A percentile compares a stretch with the other conserved stretches of the same genome.
phyloP scores from a whole-genome alignment of 2,113 vertebrate genomes.

The Phoenicopterus ruber region DNA sequence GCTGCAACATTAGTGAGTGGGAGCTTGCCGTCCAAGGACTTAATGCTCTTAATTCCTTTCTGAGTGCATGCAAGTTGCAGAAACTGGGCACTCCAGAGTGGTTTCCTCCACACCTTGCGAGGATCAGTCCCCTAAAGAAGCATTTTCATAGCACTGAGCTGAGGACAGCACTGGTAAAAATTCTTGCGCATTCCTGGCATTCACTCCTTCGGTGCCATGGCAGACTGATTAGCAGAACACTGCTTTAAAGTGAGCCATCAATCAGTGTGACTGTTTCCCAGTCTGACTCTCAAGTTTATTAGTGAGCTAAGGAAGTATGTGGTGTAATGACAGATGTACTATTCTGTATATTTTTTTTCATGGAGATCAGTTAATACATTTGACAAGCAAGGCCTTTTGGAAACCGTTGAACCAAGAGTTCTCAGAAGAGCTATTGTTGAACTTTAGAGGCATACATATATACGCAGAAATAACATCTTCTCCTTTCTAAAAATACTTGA shows the following conservation, averaged over 20 bases:
- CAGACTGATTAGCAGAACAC: background rate
- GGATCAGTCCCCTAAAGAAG: background rate
- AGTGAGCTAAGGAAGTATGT: background rate
- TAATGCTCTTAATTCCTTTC: background rate
- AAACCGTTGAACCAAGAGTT: background rate
- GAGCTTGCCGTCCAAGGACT: background rate
- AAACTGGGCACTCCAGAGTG: background rate
- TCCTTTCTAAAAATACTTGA: background rate
- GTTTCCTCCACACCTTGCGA: background rate
- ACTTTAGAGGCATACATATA: background rate
- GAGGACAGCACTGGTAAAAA: background rate
- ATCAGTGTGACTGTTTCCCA: background rate
- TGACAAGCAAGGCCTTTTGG: background rate
- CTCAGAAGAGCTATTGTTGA: background rate
- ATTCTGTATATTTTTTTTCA: background rate
- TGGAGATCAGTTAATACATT: background rate
- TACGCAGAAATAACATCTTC: background rate
- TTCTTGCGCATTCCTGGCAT: slow-evolving; percentile 9
- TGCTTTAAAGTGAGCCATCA: slow-evolving; percentile 32
- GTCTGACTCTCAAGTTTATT: background rate
- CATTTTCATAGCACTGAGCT: background rate
- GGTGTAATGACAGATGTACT: background rate
- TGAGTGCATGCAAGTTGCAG: background rate
- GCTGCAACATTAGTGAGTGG: background rate
- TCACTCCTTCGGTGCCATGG: background rate